Percentiles rank a stretch among this genome's conserved stretches.
Conservation (phyloP, 92 coral and sea anemone species). For the Nematostella vectensis region DNA sequence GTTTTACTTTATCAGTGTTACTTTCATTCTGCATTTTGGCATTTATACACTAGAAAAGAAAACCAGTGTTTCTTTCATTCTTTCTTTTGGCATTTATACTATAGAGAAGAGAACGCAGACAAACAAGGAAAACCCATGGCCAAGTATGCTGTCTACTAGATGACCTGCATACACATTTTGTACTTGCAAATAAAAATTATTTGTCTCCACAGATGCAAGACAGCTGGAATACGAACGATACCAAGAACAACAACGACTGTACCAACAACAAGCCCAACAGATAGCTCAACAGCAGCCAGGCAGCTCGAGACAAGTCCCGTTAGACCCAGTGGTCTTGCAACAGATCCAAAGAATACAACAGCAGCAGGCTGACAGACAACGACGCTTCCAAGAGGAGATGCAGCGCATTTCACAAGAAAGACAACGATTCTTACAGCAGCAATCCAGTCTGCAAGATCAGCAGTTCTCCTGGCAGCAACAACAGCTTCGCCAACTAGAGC, state of each 20-base stretch:
- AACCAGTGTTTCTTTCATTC: too few species aligned
- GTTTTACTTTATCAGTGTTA: too few species aligned
- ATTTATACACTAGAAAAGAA: too few species aligned
- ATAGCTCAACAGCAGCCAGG: neutral
- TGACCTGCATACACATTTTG: too few species aligned
- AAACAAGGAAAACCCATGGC: too few species aligned
- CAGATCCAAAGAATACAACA: conserved; percentile 17
- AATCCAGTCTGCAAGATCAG: conserved; percentile 1
- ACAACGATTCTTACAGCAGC: conserved; percentile 23
- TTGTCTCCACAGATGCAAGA: too few species aligned
- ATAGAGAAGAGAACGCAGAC: too few species aligned
- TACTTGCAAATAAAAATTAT: too few species aligned
- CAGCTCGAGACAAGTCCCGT: neutral
- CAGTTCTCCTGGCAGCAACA: conserved; percentile 29
- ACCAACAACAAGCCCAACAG: conserved; percentile 2
- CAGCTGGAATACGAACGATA: neutral
- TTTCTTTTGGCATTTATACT: too few species aligned
- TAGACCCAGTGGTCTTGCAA: neutral
- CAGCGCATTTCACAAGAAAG: conserved; percentile 4
- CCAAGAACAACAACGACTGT: neutral
- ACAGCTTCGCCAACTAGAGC: conserved; percentile 40
- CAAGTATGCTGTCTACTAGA: too few species aligned
- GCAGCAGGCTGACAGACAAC: conserved; percentile 22
- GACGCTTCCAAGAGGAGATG: conserved; percentile 13
- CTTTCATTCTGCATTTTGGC: too few species aligned